Evolutionary conservation across 1,140 invertebrate genomes (phyloP).

Genomic region (Drosophila sturtevanti): DNA sequence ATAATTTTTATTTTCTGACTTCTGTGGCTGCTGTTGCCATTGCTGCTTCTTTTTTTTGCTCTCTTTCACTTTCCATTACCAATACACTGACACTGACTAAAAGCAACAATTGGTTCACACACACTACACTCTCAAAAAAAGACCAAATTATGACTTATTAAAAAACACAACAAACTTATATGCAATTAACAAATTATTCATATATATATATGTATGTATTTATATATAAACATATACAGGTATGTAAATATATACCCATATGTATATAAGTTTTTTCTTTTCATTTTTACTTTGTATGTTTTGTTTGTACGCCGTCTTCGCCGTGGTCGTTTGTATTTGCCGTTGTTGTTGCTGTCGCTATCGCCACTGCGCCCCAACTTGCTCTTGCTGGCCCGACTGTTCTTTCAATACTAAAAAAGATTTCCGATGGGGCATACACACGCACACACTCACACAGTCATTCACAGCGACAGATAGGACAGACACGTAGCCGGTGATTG

Average conservation of each 20-base stretch:
- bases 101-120: conserved; percentile 52
- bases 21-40: conserved; percentile 29
- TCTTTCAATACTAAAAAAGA: conserved; percentile 55
- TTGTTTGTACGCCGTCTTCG: conserved; percentile 37
- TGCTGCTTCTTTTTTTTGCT: conserved; percentile 34
- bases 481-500: background rate
- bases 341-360: conserved; percentile 34
- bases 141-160: conserved; percentile 17
- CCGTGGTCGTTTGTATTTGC: conserved; percentile 22
- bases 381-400: conserved; percentile 56
- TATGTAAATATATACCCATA: background rate
- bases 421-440: conserved; percentile 38
- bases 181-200: conserved; percentile 31
- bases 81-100: conserved; percentile 18
- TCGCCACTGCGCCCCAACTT: conserved; percentile 48
- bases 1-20: conserved; percentile 42
- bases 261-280: conserved; percentile 11
- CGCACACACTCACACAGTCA: conserved; percentile 12
- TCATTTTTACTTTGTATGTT: conserved; percentile 45
- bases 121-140: conserved; percentile 28
- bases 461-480: conserved; percentile 31
- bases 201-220: background rate
- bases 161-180: conserved; percentile 3
- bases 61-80: conserved; percentile 36
- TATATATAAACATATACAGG: conserved; percentile 2